Conservation (phyloP, 1,140 invertebrate genomes). For the Bicyclus anynana region DNA sequence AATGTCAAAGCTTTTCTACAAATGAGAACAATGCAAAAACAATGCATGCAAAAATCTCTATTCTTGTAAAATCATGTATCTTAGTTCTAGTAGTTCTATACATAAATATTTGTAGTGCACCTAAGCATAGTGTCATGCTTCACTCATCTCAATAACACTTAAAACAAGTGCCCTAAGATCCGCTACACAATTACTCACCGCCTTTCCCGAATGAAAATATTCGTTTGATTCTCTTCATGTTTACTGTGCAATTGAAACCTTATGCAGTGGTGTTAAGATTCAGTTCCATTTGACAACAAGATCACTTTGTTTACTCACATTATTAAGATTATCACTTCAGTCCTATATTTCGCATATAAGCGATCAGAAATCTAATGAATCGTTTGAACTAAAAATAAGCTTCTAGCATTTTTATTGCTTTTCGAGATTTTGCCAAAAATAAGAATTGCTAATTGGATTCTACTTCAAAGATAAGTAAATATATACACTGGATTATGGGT, state of each 20-base stretch:
- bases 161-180: neutral
- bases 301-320: neutral
- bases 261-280: neutral
- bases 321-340: neutral
- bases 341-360: neutral
- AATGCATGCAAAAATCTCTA: no score
- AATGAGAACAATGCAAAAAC: no score
- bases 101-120: no score
- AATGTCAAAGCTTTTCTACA: no score
- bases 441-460: neutral
- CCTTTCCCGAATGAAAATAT: constrained; percentile 54
- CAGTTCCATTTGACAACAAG: neutral
- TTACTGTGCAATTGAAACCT: neutral
- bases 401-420: neutral
- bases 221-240: constrained; percentile 60
- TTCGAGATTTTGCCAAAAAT: neutral
- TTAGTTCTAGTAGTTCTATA: no score
- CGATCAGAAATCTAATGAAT: neutral
- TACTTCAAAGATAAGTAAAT: neutral
- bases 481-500: no score
- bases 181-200: constrained; percentile 33
- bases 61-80: no score
- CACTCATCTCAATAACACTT: no score
- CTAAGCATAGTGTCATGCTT: no score
- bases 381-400: neutral